Conservation (phyloP, 2,113 vertebrate genomes). For the Lampris incognitus region DNA sequence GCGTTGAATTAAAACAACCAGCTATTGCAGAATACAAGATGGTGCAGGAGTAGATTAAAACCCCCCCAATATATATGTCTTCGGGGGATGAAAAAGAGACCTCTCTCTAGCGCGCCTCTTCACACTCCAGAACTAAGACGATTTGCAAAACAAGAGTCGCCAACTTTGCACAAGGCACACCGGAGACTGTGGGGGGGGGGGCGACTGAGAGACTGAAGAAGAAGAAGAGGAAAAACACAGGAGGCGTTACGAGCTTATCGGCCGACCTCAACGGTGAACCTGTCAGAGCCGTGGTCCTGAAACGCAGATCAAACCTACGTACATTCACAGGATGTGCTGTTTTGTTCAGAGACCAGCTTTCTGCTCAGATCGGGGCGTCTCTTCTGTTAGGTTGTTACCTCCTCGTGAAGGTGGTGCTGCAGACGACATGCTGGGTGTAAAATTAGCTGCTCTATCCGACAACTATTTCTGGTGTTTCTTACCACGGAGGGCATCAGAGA, state of each 20-base stretch:
- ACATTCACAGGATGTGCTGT: slow-evolving; percentile 36
- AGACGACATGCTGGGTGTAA: slow-evolving; percentile 16
- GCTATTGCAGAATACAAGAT: too few relatives aligned
- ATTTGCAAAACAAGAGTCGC: slow-evolving; percentile 25
- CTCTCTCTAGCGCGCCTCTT: slow-evolving; percentile 14
- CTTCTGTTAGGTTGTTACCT: not conserved
- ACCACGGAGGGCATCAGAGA: slow-evolving; percentile 11
- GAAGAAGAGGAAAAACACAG: slow-evolving; percentile 38
- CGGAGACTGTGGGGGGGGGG: slow-evolving; percentile 30
- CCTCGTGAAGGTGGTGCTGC: not conserved
- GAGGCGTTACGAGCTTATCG: not conserved
- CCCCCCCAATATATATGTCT: too few relatives aligned
- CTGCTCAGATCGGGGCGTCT: slow-evolving; percentile 26
- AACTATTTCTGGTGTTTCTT: slow-evolving; percentile 12
- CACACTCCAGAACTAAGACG: slow-evolving; percentile 42
- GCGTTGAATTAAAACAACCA: too few relatives aligned
- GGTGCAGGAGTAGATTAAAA: not conserved
- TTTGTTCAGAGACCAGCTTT: not conserved
- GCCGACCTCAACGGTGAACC: slow-evolving; percentile 1
- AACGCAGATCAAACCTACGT: slow-evolving; percentile 32
- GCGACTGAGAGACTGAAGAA: slow-evolving; percentile 28
- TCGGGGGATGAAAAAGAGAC: slow-evolving; percentile 24
- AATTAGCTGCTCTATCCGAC: not conserved
- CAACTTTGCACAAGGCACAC: slow-evolving; percentile 42
- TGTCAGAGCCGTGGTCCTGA: slow-evolving; percentile 24